Conservation (phyloP, 2,113 vertebrate genomes). For the Propithecus coquereli region DNA sequence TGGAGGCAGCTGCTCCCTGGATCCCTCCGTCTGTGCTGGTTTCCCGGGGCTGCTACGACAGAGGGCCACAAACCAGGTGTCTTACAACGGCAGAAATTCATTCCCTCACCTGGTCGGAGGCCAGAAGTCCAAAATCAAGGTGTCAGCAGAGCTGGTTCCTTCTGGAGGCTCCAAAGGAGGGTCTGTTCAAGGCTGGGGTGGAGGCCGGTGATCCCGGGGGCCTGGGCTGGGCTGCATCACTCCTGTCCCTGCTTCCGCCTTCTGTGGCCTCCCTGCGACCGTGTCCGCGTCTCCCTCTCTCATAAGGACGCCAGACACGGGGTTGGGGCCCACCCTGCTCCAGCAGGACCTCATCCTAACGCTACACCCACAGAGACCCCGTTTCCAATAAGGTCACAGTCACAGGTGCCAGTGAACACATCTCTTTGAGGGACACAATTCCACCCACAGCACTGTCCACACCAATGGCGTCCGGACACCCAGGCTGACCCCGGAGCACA, state of each 20-base stretch:
- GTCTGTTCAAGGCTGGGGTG: accelerated
- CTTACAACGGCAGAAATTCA: background rate
- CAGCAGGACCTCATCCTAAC: no score
- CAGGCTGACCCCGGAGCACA: no score
- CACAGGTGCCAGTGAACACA: no score
- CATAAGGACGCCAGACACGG: accelerated
- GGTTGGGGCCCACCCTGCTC: no score
- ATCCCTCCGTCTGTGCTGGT: accelerated
- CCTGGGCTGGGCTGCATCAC: background rate
- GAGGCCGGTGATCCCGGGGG: background rate
- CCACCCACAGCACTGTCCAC: background rate
- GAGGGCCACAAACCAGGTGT: background rate
- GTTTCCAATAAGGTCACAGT: background rate
- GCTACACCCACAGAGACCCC: background rate
- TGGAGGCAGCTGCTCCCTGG: background rate
- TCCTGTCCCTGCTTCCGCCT: accelerated
- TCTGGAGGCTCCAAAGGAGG: no score
- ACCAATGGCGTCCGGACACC: background rate
- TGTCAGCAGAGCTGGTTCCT: background rate
- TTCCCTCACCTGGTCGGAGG: no score
- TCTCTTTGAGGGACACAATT: background rate
- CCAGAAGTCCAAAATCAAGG: no score
- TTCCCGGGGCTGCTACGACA: background rate
- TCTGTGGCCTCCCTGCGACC: no score
- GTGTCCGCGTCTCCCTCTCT: no score